Evolutionary conservation across 2,113 vertebrate species (phyloP).

Genomic region (Phalacrocorax brasilianus): DNA sequence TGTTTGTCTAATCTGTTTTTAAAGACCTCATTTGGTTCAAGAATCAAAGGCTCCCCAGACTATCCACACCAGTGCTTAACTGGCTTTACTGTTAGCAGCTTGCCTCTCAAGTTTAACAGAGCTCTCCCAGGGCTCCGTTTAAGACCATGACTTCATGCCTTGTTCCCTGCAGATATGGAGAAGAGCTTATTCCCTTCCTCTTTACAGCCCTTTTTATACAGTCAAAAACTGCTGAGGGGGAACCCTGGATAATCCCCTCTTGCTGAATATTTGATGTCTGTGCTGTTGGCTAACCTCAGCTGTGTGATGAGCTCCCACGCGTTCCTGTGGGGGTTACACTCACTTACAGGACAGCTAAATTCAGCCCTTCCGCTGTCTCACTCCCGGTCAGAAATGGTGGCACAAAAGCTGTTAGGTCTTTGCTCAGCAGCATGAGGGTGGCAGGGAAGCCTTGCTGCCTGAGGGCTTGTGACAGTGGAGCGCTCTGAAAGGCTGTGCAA

Average conservation of each 20-base stretch:
- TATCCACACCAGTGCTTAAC: neutral
- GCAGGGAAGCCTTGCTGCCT: neutral
- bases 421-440: neutral
- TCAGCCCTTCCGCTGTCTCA: neutral
- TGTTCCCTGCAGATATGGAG: neutral
- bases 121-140: neutral
- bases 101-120: neutral
- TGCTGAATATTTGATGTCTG: neutral
- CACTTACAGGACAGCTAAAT: neutral
- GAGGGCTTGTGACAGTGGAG: neutral
- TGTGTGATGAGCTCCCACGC: neutral
- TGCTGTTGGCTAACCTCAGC: neutral
- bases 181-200: neutral
- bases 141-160: constrained; percentile 16
- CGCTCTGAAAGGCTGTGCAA: neutral
- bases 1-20: constrained; percentile 29
- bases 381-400: neutral
- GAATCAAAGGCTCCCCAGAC: neutral
- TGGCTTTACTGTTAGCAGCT: neutral
- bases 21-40: neutral
- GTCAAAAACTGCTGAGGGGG: neutral
- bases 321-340: neutral
- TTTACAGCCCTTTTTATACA: neutral
- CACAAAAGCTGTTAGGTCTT: neutral
- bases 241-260: neutral